Base-by-base conservation (phyloP, 35 echinoderm and acorn worm genomes). In the Anneissia japonica region DNA sequence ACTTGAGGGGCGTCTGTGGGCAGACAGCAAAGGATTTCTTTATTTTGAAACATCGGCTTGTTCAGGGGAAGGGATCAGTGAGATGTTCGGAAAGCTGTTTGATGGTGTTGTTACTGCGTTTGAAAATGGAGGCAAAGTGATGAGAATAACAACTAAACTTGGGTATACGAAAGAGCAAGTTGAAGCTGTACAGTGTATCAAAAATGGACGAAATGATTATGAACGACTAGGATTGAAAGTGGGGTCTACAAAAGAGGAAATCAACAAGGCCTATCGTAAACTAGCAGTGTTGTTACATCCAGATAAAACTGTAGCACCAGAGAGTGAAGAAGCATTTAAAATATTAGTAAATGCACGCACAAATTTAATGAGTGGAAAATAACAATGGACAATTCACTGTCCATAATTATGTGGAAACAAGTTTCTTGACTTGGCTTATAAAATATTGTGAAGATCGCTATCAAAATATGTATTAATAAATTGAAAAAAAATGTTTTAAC, bases 161-260 rank as follows among this genome's bases (percentile, higher is more conserved):
- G 96, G 96, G 11, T 99, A 99, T 80, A 94, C 96, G n/a, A 99
- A 94, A 73, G 96, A 99, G 36, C 96, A 99, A 72, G 89, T 99
- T 12, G 92, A 91, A 39, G 89, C 90, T 4, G 90, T 99, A 83
- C 89, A 99, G 84, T 91, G 87, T 56, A 82, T 99, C n/a, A 99
- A 90, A 43, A 91, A 86, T 31, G 86, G 92, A 72, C 89, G 40
- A 12, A 80, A 99, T 79, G 84, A 99, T 51, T 94, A 88, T 81
- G 86, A 92, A 37, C 91, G 89, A 64, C 92, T 99, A 21, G 96
- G 92, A 11, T 45, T 99, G 19, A 74, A 73, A 77, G 89, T 74
- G 19, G 92, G 92, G 38, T 89, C 95, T 11, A 74, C 89, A 33
- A 99, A 99, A 84, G 96, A 99, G 83, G 96, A 99, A 3, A 86